phyloP scores from a whole-genome alignment of 2,113 vertebrate genomes.

The Tachysurus vachellii region DNA sequence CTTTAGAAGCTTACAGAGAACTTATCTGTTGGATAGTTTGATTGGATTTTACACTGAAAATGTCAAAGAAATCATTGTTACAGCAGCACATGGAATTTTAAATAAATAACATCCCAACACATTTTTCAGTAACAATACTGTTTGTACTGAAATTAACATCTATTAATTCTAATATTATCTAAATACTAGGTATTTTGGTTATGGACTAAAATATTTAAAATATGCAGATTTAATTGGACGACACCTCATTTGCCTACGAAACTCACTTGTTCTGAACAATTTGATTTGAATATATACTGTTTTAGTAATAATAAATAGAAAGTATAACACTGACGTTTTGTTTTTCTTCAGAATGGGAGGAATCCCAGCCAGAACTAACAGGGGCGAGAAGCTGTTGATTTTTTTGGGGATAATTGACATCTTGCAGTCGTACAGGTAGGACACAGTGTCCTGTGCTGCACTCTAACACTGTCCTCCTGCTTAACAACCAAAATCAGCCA shows the following conservation, averaged over 20 bases:
- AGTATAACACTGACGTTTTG: not conserved
- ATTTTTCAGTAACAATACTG: not conserved
- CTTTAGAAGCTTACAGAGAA: not conserved
- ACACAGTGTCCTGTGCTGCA: not conserved
- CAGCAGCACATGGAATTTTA: not conserved
- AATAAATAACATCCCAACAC: not conserved
- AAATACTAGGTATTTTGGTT: not conserved
- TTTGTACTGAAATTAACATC: not conserved
- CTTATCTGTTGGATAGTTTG: not conserved
- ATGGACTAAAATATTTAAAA: not conserved
- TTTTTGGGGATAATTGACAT: slow-evolving; percentile 99
- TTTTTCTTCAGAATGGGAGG: slow-evolving; percentile 87
- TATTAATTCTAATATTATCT: not conserved
- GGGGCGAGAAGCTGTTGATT: slow-evolving; percentile 91
- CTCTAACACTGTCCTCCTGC: not conserved
- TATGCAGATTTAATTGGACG: not conserved
- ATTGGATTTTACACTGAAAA: not conserved
- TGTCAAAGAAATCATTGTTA: not conserved
- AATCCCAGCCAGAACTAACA: slow-evolving; percentile 94
- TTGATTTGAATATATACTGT: not conserved
- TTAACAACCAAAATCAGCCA: not conserved
- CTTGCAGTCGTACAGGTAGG: slow-evolving; percentile 94
- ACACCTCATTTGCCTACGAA: not conserved
- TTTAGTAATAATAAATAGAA: not conserved
- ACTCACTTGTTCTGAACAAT: not conserved